Percentiles rank a stretch among this genome's conserved stretches.
These are phyloP conservation scores for Radopholus similis DNA, from an alignment of 1,140 invertebrate genomes.

Conservation along the genomic window DNA sequence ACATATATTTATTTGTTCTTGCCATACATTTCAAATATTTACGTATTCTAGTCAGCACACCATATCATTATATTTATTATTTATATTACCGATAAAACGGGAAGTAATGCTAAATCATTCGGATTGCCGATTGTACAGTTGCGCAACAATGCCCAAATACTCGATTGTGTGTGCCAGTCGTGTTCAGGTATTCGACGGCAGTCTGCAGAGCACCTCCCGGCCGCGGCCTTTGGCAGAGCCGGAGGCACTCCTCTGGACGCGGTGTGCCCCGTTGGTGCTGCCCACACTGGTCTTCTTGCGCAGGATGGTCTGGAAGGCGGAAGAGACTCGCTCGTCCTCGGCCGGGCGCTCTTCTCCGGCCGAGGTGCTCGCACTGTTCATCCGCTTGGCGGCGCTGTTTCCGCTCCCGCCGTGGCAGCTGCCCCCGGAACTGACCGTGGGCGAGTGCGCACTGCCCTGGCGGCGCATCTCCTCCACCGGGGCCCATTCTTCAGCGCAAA, in stretches of 20 bases:
- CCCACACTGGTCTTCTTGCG: constrained; percentile 1
- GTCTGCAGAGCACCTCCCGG: no score
- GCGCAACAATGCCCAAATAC: no score
- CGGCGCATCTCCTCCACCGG: neutral
- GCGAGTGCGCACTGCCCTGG: neutral
- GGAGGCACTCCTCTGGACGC: neutral
- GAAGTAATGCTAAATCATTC: no score
- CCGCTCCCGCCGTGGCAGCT: neutral
- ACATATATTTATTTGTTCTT: no score
- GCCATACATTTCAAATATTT: no score
- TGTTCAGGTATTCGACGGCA: no score
- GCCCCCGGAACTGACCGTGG: neutral
- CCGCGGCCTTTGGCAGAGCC: neutral
- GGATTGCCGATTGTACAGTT: no score
- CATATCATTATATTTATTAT: no score
- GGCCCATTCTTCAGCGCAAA: neutral
- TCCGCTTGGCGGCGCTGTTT: neutral
- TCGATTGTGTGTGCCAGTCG: no score
- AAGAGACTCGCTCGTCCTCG: neutral
- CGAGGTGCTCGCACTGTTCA: neutral
- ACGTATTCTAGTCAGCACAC: no score
- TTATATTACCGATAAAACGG: no score
- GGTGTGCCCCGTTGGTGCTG: neutral
- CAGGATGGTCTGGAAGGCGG: constrained; percentile 11
- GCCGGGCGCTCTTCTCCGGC: neutral